Percentiles rank a stretch among this genome's conserved stretches.
Evolutionary conservation across 2,888 invertebrate species (phyloP).

Genomic region (Globia sparganii): DNA sequence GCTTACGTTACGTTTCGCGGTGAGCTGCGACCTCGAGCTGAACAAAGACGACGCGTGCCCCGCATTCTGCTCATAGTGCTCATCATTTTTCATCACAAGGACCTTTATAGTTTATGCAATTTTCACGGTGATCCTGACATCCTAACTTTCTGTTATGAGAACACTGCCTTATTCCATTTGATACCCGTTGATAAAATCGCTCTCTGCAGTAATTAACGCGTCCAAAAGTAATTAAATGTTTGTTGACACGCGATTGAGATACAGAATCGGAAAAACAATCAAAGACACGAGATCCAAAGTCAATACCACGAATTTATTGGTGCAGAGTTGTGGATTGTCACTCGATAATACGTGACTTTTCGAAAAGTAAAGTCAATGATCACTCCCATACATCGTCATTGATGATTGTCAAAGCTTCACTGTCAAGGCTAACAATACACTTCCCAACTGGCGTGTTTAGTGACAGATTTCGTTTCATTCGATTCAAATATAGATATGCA

Average conservation of each 20-base stretch:
- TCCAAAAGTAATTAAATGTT: conserved; percentile 22
- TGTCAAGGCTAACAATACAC: neutral
- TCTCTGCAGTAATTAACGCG: neutral
- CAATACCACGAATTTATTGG: conserved; percentile 5
- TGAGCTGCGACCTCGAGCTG: conserved; percentile 64
- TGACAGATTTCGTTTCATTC: conserved; percentile 34
- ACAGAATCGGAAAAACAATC: conserved; percentile 17
- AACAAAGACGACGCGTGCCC: conserved; percentile 74
- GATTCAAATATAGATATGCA: conserved; percentile 44
- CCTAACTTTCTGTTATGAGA: conserved; percentile 16
- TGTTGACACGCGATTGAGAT: conserved; percentile 19
- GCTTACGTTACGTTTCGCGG: conserved; percentile 72
- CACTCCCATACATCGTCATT: neutral
- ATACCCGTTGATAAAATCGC: conserved; percentile 26
- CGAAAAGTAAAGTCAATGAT: conserved; percentile 2
- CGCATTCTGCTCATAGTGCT: conserved; percentile 64
- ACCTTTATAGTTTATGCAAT: conserved; percentile 54
- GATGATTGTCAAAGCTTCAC: neutral
- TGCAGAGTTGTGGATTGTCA: conserved; percentile 1
- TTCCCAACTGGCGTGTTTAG: conserved; percentile 16
- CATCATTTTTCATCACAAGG: conserved; percentile 67
- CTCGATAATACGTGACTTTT: neutral
- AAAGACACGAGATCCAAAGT: conserved; percentile 2
- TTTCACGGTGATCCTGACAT: conserved; percentile 56
- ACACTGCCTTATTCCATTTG: neutral